Base-by-base conservation (phyloP, 2,888 invertebrate species). In the Epinotia nisella region DNA sequence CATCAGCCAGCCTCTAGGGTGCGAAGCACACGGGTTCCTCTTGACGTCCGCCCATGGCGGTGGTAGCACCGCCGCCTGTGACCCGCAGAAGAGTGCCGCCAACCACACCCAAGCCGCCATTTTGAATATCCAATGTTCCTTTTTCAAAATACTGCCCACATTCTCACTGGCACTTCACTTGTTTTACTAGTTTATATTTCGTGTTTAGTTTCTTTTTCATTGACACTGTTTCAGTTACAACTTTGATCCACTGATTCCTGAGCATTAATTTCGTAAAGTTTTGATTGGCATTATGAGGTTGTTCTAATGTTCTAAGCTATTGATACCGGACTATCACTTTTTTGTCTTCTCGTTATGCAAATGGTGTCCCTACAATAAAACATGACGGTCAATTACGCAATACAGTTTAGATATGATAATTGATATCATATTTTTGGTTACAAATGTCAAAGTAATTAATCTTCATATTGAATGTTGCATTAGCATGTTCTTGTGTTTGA, bases 11-110 rank as follows among this genome's bases (percentile, higher is more conserved):
- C 97, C 97, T 75, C 96, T 94, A 0, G 97, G 96, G 85, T 96
- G 95, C 2, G 95, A 92, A 3, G 97, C 97, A 80, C 98, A 98
- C 0, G 98, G 98, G 87, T 98, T 98, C 80, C 95, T 94, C 76
- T 95, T 94, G 0, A 97, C 96, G 85, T 98, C 96, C 66, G 97
- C 97, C 98, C 98, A 98, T 11, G 97, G 97, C 0, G 98, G 98
- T 49, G 97, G 96, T 79, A 97, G 94, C 75, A 97, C 96, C 45
- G 88, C 92, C 0, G 96, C 96, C 15, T 94, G 94, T 56, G 91
- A 88, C n/a, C 92, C 93, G 70, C 88, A 92, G 53, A 93, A 76
- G 81, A 92, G 77, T 56, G 87, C 89, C 2, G 87, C 88, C 76
- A 92, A 80, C 90, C 90, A 90, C 75, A 92, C 75, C 92, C 92